These are phyloP conservation scores for Pelodiscus sinensis DNA, from an alignment of 2,113 vertebrate genomes.

Conservation along the genomic window DNA sequence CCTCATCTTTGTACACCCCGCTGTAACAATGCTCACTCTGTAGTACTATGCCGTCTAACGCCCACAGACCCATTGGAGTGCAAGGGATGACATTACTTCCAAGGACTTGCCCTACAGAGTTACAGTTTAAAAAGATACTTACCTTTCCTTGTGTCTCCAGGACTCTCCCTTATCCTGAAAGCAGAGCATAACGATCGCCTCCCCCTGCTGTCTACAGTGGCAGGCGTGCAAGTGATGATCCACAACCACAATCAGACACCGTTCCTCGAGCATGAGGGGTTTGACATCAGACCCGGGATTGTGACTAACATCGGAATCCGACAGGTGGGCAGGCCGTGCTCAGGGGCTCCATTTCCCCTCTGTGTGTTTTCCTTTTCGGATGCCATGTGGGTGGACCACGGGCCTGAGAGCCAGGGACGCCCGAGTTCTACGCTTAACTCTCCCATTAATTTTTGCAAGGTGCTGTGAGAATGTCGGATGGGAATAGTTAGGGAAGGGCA, in stretches of 20 bases:
- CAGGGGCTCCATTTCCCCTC: neutral
- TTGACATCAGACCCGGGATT: slow-evolving; percentile 74
- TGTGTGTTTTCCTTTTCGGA: neutral
- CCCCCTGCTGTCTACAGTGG: slow-evolving; percentile 66
- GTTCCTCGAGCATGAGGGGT: slow-evolving; percentile 75
- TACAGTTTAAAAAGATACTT: rapidly evolving
- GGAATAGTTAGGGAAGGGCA: neutral
- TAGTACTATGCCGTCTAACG: neutral
- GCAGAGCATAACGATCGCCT: slow-evolving; percentile 65
- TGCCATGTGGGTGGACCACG: rapidly evolving
- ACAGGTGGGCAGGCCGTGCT: slow-evolving; percentile 51
- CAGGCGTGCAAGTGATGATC: slow-evolving; percentile 72
- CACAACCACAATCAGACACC: slow-evolving; percentile 68
- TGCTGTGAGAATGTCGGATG: neutral
- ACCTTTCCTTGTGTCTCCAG: slow-evolving; percentile 22
- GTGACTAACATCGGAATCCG: slow-evolving; percentile 69
- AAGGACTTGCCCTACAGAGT: neutral
- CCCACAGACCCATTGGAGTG: neutral
- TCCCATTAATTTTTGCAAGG: rapidly evolving
- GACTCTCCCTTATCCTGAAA: slow-evolving; percentile 73
- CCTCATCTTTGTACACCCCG: neutral
- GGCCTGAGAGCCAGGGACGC: rapidly evolving
- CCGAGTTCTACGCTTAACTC: rapidly evolving
- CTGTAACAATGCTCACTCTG: neutral
- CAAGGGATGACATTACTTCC: rapidly evolving